Percentiles rank a stretch among this genome's conserved stretches.
phyloP scores from a whole-genome alignment of 2,797 vertebrate species.

The Enteromius afrohamiltoni region DNA sequence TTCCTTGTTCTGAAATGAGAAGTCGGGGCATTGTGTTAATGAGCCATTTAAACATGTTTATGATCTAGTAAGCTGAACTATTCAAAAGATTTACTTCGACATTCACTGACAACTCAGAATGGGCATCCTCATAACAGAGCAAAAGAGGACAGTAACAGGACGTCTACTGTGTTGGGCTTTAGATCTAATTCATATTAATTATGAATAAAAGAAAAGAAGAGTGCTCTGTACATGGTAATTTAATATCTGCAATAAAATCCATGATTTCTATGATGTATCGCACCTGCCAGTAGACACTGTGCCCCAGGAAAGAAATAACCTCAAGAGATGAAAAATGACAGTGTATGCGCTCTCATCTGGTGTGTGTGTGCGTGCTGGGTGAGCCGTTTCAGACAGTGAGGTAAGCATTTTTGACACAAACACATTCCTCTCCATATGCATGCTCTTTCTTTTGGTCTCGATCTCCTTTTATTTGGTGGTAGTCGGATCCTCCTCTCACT shows the following conservation, averaged over 20 bases:
- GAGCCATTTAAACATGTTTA: background rate
- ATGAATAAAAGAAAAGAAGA: background rate
- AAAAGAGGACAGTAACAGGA: conserved; percentile 5
- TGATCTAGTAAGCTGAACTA: background rate
- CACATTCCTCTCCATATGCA: conserved; percentile 46
- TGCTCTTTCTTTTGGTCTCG: conserved; percentile 23
- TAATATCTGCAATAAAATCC: conserved; percentile 37
- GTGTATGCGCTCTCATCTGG: background rate
- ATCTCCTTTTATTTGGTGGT: conserved; percentile 58
- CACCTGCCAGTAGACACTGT: conserved; percentile 27
- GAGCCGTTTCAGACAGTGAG: conserved; percentile 50
- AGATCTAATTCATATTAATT: conserved; percentile 32
- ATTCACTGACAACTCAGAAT: background rate
- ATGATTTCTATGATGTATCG: conserved; percentile 14
- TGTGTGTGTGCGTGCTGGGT: conserved; percentile 27
- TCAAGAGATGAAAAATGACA: conserved; percentile 32
- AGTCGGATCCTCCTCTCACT: conserved; percentile 59
- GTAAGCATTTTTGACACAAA: conserved; percentile 51
- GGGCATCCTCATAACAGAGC: background rate
- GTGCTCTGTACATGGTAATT: conserved; percentile 3
- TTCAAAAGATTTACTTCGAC: background rate
- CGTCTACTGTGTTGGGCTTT: conserved; percentile 11
- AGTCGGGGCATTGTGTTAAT: background rate
- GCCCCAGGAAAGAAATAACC: conserved; percentile 40
- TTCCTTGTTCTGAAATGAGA: conserved; percentile 27